Evolutionary conservation across 1,140 invertebrate genomes (phyloP).

Genomic region (Heliconius himera): DNA sequence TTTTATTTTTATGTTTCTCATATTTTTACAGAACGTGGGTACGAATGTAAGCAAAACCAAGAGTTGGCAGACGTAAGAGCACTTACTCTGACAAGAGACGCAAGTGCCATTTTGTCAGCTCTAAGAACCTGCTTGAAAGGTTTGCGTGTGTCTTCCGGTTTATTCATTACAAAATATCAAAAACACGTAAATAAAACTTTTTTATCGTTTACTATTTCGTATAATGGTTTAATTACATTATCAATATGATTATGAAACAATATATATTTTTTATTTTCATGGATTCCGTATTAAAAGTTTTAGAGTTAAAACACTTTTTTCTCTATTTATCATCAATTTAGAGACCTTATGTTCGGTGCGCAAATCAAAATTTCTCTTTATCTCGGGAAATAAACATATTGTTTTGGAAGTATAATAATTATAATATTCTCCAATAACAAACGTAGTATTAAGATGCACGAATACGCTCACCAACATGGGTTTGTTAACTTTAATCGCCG

Average conservation of each 20-base stretch:
- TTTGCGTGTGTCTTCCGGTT: constrained; percentile 28
- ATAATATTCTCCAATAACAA: too few species aligned
- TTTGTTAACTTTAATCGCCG: too few species aligned
- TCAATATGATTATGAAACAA: neutral
- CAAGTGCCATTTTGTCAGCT: constrained; percentile 49
- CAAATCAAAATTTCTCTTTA: too few species aligned
- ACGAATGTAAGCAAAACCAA: constrained; percentile 32
- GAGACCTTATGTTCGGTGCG: too few species aligned
- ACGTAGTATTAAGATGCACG: too few species aligned
- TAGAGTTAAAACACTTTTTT: too few species aligned
- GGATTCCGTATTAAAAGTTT: too few species aligned
- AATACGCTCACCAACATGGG: too few species aligned
- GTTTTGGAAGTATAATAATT: too few species aligned
- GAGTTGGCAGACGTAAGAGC: constrained; percentile 38
- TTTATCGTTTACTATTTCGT: neutral
- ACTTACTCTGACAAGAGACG: constrained; percentile 44
- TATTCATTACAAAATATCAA: constrained; percentile 26
- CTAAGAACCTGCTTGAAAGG: constrained; percentile 31
- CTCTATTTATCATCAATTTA: too few species aligned
- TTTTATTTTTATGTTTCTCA: constrained; percentile 14
- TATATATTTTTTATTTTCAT: neutral
- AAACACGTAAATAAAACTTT: neutral
- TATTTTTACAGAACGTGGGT: constrained; percentile 16
- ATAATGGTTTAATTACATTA: neutral
- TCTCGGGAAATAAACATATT: too few species aligned